A percentile compares a stretch with the other conserved stretches of the same genome.
phyloP scores from a whole-genome alignment of 2,888 invertebrate genomes.

The Eilema sororculum region DNA sequence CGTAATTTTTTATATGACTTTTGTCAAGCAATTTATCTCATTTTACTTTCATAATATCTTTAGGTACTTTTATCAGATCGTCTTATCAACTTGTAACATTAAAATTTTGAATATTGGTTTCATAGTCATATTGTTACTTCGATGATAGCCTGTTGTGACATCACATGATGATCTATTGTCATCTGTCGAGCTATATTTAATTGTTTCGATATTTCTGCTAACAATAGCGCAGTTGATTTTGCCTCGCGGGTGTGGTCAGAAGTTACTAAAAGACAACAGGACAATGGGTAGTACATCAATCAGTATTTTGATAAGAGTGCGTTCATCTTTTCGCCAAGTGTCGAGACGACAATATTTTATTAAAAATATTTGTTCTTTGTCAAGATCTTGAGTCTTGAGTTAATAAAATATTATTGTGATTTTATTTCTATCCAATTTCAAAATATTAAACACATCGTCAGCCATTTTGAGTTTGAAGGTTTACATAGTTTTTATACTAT shows the following conservation, averaged over 20 bases:
- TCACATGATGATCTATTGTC: conserved; percentile 29
- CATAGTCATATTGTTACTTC: conserved; percentile 17
- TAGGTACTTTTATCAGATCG: conserved; percentile 12
- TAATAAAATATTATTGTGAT: neutral
- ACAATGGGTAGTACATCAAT: conserved; percentile 13
- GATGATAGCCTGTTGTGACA: conserved; percentile 16
- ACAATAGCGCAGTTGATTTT: conserved; percentile 16
- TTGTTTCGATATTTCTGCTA: conserved; percentile 7
- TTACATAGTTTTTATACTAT: neutral
- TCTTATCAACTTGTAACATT: conserved; percentile 9
- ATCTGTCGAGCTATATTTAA: conserved; percentile 9
- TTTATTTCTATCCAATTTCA: neutral
- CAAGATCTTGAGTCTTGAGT: neutral
- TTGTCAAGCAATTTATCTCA: neutral
- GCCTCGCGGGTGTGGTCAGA: conserved; percentile 14
- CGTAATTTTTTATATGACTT: conserved; percentile 43
- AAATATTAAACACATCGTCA: neutral
- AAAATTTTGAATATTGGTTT: conserved; percentile 8
- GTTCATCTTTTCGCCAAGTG: conserved; percentile 18
- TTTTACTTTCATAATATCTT: conserved; percentile 5
- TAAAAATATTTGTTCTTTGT: neutral
- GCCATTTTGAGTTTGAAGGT: neutral
- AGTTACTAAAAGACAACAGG: conserved; percentile 16
- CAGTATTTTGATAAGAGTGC: conserved; percentile 22
- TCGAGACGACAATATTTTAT: neutral